Conservation (phyloP, 2,113 vertebrate species). For the Hemibagrus wyckioides region DNA sequence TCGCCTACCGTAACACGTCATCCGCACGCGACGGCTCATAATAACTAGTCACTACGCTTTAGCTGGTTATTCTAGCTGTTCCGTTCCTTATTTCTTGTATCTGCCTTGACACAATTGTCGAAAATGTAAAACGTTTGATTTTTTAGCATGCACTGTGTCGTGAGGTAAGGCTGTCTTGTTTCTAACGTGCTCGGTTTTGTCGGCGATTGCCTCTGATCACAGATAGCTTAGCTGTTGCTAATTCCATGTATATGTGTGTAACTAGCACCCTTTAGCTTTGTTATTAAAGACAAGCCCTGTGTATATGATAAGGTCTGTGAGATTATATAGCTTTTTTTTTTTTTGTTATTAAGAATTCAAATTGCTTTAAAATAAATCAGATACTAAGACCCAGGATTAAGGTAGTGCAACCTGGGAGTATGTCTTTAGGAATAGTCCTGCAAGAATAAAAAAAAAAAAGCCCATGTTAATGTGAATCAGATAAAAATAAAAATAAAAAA, state of each 20-base stretch:
- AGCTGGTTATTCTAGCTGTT: neutral
- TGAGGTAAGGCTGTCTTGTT: neutral
- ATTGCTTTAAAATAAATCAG: neutral
- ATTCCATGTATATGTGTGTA: neutral
- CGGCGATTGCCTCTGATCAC: neutral
- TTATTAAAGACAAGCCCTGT: neutral
- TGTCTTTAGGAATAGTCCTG: too few relatives aligned
- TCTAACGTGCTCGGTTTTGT: neutral
- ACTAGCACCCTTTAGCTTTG: neutral
- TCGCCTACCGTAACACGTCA: constrained; percentile 26
- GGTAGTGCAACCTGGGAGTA: too few relatives aligned
- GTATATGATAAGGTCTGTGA: too few relatives aligned
- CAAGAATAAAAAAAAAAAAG: neutral
- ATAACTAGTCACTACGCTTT: neutral
- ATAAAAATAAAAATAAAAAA: too few relatives aligned
- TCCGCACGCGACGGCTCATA: neutral
- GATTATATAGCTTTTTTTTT: too few relatives aligned
- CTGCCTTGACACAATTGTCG: neutral
- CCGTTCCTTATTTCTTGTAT: neutral
- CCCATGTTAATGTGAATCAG: neutral
- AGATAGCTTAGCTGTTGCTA: constrained; percentile 9
- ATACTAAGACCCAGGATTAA: neutral
- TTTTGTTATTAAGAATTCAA: neutral
- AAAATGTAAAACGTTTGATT: neutral
- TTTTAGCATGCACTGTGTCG: neutral